Evolutionary conservation across 2,113 vertebrate genomes (phyloP), one percentile per base, ranked within the genome.

Genomic region (Gyps fulvus): DNA sequence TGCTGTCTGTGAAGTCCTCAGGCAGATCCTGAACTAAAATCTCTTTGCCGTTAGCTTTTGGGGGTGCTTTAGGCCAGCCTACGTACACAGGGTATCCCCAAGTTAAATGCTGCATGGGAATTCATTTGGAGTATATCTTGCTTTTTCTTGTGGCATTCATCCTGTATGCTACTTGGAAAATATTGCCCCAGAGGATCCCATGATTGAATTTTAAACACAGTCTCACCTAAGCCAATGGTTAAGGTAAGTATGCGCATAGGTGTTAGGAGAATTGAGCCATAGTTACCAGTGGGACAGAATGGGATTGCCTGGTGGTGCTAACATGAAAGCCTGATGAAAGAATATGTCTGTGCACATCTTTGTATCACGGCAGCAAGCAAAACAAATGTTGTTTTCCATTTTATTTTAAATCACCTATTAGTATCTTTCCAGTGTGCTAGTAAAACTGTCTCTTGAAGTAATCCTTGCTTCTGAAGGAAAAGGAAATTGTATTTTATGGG

Each of bases 401-500:
- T 91, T 36, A 42, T 93, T 91, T 50, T 69, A 79, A 82, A 91
- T 85, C 36, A 43, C 19, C 15, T 73, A 31, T 73, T 50, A 82
- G 26, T 61, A 20, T 54, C 49, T 83, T 93, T 91, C 66, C 77
- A 89, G 32, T 61, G 22, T 47, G 42, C 23, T 50, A 62, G 29
- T 50, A 95, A 94, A 91, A 25, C 57, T 94, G 77, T 61, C 77
- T 95, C 49, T 70, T 80, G n/a, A 89, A 89, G 62, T 79, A 91
- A 81, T 73, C 40, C 61, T 84, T 49, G 49, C 42, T 87, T 89
- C 73, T 73, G 57, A 91, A 85, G 45, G 73, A 61, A 80, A 69
- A 91, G 52, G 58, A 92, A 94, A 87, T 89, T 54, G 25, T 91
- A 36, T 85, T 92, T 97, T 91, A 85, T 84, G 45, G 58, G 91